phyloP scores from a whole-genome alignment of 2,113 vertebrate species.

The Dermatemys mawii region DNA sequence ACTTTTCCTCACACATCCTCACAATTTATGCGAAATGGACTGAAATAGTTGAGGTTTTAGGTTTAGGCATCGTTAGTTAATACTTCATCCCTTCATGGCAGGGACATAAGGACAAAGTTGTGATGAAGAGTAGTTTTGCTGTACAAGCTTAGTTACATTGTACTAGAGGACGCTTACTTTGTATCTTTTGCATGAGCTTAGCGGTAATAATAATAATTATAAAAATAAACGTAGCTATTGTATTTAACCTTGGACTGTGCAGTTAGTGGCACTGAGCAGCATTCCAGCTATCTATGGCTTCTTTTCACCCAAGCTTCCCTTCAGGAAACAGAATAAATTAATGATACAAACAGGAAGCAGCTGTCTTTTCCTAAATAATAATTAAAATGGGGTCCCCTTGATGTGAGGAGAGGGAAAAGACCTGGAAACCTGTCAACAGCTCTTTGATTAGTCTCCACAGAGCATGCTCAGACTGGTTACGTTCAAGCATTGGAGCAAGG shows the following conservation, averaged over 20 bases:
- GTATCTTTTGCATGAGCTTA: constrained; percentile 51
- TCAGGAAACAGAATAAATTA: constrained; percentile 80
- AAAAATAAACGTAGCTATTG: constrained; percentile 77
- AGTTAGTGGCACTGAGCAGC: constrained; percentile 65
- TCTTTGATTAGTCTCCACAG: constrained; percentile 55
- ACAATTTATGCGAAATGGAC: constrained; percentile 56
- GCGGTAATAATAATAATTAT: constrained; percentile 66
- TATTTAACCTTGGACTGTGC: constrained; percentile 69
- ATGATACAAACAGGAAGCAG: constrained; percentile 80
- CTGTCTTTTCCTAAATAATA: constrained; percentile 79
- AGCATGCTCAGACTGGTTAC: constrained; percentile 45
- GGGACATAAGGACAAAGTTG: constrained; percentile 35
- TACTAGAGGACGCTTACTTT: constrained; percentile 54
- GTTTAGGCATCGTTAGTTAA: constrained; percentile 61
- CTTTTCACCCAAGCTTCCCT: constrained; percentile 76
- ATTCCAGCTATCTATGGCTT: constrained; percentile 67
- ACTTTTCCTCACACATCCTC: constrained; percentile 16
- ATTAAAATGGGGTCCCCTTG: constrained; percentile 68
- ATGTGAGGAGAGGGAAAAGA: constrained; percentile 33
- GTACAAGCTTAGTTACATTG: constrained; percentile 53
- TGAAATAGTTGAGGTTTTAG: constrained; percentile 25
- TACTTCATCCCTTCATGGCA: constrained; percentile 34
- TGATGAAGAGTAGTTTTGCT: constrained; percentile 38
- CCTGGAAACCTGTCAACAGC: constrained; percentile 45
- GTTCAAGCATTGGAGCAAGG: constrained; percentile 31